Conservation (phyloP, 1,140 invertebrate species). For the Ceratina australensis region DNA sequence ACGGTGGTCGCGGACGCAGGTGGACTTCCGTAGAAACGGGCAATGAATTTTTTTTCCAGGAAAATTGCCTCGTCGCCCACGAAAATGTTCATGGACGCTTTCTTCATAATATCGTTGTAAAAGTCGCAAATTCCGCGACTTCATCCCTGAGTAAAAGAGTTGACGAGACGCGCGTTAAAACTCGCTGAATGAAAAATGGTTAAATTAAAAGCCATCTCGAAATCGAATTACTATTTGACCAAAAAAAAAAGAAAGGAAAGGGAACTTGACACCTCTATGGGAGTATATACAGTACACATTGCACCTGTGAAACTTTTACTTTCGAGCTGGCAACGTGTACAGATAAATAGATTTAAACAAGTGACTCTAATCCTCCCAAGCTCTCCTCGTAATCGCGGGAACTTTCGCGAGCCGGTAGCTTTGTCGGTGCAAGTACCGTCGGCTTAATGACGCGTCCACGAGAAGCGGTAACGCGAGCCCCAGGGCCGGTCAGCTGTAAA, state of each 20-base stretch:
- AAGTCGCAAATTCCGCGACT: slow-evolving; percentile 37
- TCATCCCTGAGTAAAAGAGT: slow-evolving; percentile 29
- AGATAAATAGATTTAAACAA: not conserved
- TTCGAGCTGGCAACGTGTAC: not conserved
- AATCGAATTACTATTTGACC: no score
- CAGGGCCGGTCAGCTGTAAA: not conserved
- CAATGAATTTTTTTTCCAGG: slow-evolving; percentile 62
- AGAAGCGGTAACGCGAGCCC: not conserved
- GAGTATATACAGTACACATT: no score
- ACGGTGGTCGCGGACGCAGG: slow-evolving; percentile 59
- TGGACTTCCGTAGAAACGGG: slow-evolving; percentile 56
- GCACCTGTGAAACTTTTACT: no score
- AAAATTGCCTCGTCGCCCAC: slow-evolving; percentile 49
- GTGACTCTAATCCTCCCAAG: not conserved
- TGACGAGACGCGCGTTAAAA: not conserved
- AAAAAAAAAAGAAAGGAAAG: no score
- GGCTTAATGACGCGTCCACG: slow-evolving; percentile 9
- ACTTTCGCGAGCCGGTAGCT: not conserved
- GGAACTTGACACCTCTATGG: no score
- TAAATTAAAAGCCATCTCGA: not conserved
- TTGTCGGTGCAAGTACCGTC: not conserved
- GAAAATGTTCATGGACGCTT: slow-evolving; percentile 50
- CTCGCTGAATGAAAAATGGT: slow-evolving; percentile 19
- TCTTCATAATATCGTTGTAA: slow-evolving; percentile 46
- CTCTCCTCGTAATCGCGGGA: not conserved